These are phyloP conservation scores for Chondrilla cf. caribensis DNA, from an alignment of 37 sponge, comb jelly and placozoan species.

Conservation along the genomic window DNA sequence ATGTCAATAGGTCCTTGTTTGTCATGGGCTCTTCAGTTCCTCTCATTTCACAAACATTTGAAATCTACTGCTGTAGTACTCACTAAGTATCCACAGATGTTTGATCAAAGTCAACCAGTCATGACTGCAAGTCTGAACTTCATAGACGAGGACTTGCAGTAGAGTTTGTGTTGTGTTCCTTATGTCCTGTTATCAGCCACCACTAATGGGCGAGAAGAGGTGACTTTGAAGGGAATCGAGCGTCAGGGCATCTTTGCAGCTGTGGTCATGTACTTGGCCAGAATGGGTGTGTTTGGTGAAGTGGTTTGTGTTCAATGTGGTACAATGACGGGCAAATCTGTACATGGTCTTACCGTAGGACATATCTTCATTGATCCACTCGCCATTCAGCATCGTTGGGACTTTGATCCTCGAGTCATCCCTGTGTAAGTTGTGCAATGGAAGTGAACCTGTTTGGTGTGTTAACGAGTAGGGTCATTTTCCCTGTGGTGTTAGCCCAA, in stretches of 20 bases:
- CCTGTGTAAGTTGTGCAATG: background rate
- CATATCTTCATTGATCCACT: constrained; percentile 17
- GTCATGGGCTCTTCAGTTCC: no score
- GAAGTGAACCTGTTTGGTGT: background rate
- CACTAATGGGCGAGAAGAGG: background rate
- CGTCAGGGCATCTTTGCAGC: constrained; percentile 19
- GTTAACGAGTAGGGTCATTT: background rate
- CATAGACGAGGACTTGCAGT: no score
- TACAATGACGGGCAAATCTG: no score
- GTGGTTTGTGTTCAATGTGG: background rate
- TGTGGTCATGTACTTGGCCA: background rate
- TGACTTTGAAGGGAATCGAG: background rate
- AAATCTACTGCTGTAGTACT: no score
- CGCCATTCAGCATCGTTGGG: background rate
- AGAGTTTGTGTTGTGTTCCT: no score
- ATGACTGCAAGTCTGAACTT: no score
- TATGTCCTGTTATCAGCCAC: no score
- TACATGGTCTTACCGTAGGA: background rate
- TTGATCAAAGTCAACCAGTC: no score
- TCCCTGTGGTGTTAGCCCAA: background rate
- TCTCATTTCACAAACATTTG: no score
- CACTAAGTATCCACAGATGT: no score
- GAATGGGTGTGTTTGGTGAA: constrained; percentile 9
- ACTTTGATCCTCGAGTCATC: background rate
- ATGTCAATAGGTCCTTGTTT: no score